phyloP scores from a whole-genome alignment of 2,113 vertebrate species.

The Apteryx mantelli region DNA sequence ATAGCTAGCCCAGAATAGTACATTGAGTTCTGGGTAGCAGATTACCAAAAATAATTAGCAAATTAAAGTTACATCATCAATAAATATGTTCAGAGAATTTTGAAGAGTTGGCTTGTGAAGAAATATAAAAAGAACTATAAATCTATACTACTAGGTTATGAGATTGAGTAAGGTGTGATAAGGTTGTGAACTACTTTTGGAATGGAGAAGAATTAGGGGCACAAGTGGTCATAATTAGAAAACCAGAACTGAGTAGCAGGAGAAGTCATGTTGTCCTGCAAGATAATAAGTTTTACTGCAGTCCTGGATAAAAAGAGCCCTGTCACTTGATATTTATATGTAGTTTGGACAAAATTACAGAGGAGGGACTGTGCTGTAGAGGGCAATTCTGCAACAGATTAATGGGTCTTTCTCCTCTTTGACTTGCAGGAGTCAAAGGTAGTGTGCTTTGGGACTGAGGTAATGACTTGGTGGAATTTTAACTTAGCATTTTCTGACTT shows the following conservation, averaged over 20 bases:
- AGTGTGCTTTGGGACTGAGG: not conserved
- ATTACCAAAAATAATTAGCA: not conserved
- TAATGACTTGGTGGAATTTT: not conserved
- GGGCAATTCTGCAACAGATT: not conserved
- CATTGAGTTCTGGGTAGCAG: not conserved
- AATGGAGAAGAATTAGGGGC: not conserved
- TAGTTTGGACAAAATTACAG: not conserved
- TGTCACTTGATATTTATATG: not conserved
- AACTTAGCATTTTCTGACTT: not conserved
- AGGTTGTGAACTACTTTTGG: not conserved
- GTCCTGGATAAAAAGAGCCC: not conserved
- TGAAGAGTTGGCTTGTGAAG: not conserved
- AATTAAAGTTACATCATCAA: not conserved
- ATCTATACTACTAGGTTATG: not conserved
- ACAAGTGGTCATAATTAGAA: not conserved
- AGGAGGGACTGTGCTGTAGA: not conserved
- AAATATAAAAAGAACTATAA: not conserved
- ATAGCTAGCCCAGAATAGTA: not conserved
- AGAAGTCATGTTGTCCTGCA: not conserved
- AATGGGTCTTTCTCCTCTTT: not conserved
- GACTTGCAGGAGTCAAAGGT: not conserved
- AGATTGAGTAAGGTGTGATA: not conserved
- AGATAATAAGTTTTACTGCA: not conserved
- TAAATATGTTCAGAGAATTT: not conserved
- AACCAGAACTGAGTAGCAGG: not conserved